Evolutionary conservation across 2,113 vertebrate species (phyloP), one percentile per base, ranked within the genome.

Genomic region (Triplophysa tibetana): DNA sequence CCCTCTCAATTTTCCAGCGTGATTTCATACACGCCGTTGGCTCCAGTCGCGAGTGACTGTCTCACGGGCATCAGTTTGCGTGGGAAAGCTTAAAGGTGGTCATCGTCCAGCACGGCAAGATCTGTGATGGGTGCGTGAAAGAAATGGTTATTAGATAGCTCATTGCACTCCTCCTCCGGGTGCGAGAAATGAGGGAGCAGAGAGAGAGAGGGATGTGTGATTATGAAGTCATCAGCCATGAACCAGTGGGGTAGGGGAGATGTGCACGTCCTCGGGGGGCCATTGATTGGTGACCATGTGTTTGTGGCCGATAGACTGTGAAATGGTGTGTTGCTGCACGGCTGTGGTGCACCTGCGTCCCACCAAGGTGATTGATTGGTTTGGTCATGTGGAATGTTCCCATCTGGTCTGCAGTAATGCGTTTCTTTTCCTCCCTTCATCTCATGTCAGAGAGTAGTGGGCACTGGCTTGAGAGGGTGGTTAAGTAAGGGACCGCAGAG

Each of bases 371-470:
- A 99, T 99, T 96, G 97, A 99, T 99, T 97, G 97, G 96, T 98
- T 97, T 98, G 97, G 96, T 99, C 97, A 98, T 99, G 98, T 99
- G 98, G 97, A 99, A 99, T 99, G 97, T 97, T 96, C 97, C 98
- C 98, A 99, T 98, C 98, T 99, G 98, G 94, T 98, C 96, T 89
- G 89, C 95, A 96, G 96, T 97, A 97, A 97, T 97, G 95, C 94
- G 93, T 91, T 91, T 92, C 89, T 91, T 88, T 85, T 23, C 66
- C 72, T 79, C 75, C 70, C 70, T 56, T 16, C 58, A 29, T 74
- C 67, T 81, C 84, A 88, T 85, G 90, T 92, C 92, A 86, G 87
- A 91, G 88, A 91, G 93, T 91, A 91, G 93, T 88, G 69, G 69
- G 65, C 85, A 82, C 90, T 93, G 91, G 91, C 94, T 92, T 92